Conservation (phyloP, 1,140 invertebrate genomes). For the Lepidurus apus region DNA sequence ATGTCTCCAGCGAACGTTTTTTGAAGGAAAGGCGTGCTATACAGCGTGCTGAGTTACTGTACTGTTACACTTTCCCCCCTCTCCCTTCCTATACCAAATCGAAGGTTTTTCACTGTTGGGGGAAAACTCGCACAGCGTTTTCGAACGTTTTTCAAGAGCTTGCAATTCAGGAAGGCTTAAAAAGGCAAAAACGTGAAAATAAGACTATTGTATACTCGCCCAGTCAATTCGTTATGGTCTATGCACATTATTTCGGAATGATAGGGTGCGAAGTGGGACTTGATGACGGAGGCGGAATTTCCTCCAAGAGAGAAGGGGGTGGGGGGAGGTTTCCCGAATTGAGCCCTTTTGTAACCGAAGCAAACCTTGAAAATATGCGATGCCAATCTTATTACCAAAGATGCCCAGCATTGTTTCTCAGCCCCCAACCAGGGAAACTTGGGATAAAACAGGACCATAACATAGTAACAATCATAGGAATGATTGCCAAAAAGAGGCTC, state of each 20-base stretch:
- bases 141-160: too few species aligned
- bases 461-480: background rate
- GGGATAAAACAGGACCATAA: too few species aligned
- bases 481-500: background rate
- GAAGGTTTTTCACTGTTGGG: too few species aligned
- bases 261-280: background rate
- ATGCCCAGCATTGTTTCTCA: too few species aligned
- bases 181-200: background rate
- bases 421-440: too few species aligned
- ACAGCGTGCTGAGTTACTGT: too few species aligned
- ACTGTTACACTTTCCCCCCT: too few species aligned
- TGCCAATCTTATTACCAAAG: too few species aligned
- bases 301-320: background rate
- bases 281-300: conserved; percentile 21
- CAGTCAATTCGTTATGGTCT: background rate
- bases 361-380: too few species aligned
- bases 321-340: background rate
- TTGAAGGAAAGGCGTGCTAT: too few species aligned
- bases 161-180: background rate
- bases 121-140: too few species aligned
- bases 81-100: too few species aligned
- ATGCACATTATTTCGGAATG: conserved; percentile 4
- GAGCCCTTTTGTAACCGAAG: background rate
- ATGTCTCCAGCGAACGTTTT: background rate
- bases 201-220: background rate